Percentiles rank a stretch among this genome's conserved stretches.
phyloP scores from a whole-genome alignment of 1,140 invertebrate species.

The Drosophila lacteicornis region DNA sequence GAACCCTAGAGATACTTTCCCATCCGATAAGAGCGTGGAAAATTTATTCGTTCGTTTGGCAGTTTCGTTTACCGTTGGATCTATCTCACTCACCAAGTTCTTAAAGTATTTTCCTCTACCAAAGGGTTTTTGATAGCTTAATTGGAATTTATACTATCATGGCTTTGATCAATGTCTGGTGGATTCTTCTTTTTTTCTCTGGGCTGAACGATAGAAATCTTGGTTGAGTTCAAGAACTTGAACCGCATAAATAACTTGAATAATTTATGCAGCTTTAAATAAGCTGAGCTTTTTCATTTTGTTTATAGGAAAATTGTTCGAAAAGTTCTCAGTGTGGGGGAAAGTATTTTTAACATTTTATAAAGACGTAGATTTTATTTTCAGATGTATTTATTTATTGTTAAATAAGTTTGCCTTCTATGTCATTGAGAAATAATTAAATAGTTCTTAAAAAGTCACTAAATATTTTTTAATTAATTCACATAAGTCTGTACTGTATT shows the following conservation, averaged over 20 bases:
- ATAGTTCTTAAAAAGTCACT: background rate
- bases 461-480: background rate
- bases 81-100: slow-evolving; percentile 64
- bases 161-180: slow-evolving; percentile 71
- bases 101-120: background rate
- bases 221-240: slow-evolving; percentile 30
- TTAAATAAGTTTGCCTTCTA: background rate
- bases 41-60: slow-evolving; percentile 76
- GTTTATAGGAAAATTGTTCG: background rate
- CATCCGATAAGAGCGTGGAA: slow-evolving; percentile 63
- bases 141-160: slow-evolving; percentile 82
- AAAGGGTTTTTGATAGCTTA: slow-evolving; percentile 54
- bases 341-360: background rate
- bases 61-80: slow-evolving; percentile 75
- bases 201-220: slow-evolving; percentile 54
- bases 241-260: slow-evolving; percentile 59
- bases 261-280: slow-evolving; percentile 62
- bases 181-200: slow-evolving; percentile 22
- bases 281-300: slow-evolving; percentile 64
- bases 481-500: background rate
- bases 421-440: no score
- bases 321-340: background rate
- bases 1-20: slow-evolving; percentile 69
- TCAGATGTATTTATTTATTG: background rate
- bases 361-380: background rate